Evolutionary conservation across 2,113 vertebrate genomes (phyloP), one percentile per base, ranked within the genome.

Genomic region (Trogon melanurus): DNA sequence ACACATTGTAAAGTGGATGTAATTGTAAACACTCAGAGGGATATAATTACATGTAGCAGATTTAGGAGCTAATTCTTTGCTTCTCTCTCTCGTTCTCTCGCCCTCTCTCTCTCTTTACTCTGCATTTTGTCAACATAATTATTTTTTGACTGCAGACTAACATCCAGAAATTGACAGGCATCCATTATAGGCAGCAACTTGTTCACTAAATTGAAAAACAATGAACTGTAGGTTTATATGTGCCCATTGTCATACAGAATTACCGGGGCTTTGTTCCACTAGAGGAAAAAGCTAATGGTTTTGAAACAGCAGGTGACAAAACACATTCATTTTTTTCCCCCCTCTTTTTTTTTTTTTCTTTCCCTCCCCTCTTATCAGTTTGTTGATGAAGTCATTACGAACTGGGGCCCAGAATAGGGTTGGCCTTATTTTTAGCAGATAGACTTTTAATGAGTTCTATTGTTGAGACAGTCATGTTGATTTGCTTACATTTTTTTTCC

Each of bases 291-390:
- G 99, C 98, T 99, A 99, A 99, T 99, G 98, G 98, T 99, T 99
- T 98, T 98, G 98, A 98, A 99, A 99, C 98, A 99, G 98, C 99
- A 99, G 99, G 99, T 99, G 99, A 99, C 98, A 98, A 99, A 98
- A 96, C 96, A 94, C 93, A 91, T 95, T 98, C 96, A 97, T 95
- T 98, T 95, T 30, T 11, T 7, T 9, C 14, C 5, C 3, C 1
- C 2, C 8, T 11, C 12, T 17, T 26, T 57, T 88, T 97, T 97
- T 97, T 93, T 97, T 86, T 97, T 91, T 97, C 80, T 57, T 61
- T 44, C 89, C 91, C 92, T 92, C 95, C 91, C 75, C 58, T 96
- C 96, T 98, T 98, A 98, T 98, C 98, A 98, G 97, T 98, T 98
- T 98, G 98, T 98, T 99, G 99, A 98, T 99, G 99, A 98, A 98